Evolutionary conservation across 2,888 invertebrate species (phyloP), one percentile per base, ranked within the genome.

Genomic region (Lasioglossum morio): DNA sequence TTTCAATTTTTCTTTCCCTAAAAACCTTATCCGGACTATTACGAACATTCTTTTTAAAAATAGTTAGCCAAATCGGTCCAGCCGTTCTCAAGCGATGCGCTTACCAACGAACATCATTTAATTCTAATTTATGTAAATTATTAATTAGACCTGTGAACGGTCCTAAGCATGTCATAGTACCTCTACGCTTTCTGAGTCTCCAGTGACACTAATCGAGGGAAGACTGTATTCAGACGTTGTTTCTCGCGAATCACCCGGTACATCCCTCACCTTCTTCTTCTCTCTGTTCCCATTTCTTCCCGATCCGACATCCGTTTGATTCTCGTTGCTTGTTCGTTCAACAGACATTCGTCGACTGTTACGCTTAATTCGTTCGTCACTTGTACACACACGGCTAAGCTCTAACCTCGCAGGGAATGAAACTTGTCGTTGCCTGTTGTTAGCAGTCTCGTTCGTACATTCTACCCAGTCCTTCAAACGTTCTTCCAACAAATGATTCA

Each of bases 341-440:
- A 69, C 43, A 46, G 37, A 73, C 79, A 34, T 66, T 43, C 66
- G 69, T 48, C 46, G 74, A 60, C 46, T 14, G n/a, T 40, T n/a
- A 34, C 5, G 40, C 40, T 70, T 70, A 70, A 70, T 70, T 76
- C 60, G 60, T 43, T 69, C 63, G 57, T 85, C 80, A 77, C 69
- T 85, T 77, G 69, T 77, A 77, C 79, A 74, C 79, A 48, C 53
- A 79, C 60, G 80, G 80, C 79, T 85, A 77, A 85, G 85, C 84
- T 79, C 76, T 74, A 77, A 73, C 57, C n/a, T 70, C 40, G 70
- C n/a, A 63, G 63, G 85, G 85, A 85, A 84, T 79, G 85, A 72
- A 84, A 79, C 69, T 69, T 16, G 46, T 77, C 34, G 57, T 57
- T 75, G 53, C 37, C 57, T 2, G 27, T 63, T 37, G 16, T 43